These are phyloP conservation scores for Neoitamus cyanurus DNA, from an alignment of 2,888 invertebrate genomes.

Conservation along the genomic window DNA sequence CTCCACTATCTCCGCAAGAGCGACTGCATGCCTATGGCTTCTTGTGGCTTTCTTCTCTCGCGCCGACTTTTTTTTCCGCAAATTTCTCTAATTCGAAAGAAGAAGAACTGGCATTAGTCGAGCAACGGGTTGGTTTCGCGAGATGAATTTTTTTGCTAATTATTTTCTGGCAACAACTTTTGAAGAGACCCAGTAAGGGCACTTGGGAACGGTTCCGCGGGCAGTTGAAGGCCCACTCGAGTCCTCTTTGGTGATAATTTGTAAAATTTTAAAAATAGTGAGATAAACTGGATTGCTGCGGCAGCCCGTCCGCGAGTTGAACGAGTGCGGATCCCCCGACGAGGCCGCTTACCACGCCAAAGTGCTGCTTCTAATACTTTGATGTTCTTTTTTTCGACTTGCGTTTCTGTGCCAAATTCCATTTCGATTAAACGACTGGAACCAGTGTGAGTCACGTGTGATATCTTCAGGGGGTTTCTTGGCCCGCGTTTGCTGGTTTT, in stretches of 20 bases:
- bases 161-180: background rate
- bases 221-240: background rate
- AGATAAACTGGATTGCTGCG: background rate
- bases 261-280: background rate
- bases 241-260: background rate
- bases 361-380: background rate
- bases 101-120: background rate
- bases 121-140: background rate
- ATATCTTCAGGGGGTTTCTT: background rate
- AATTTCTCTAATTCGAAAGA: conserved; percentile 36
- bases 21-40: conserved; percentile 5
- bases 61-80: background rate
- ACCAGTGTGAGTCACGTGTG: conserved; percentile 21
- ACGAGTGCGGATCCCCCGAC: background rate
- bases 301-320: background rate
- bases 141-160: background rate
- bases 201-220: background rate
- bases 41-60: conserved; percentile 27
- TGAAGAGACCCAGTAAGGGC: background rate
- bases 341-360: background rate
- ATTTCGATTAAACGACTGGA: conserved; percentile 35
- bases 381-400: background rate
- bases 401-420: conserved; percentile 36
- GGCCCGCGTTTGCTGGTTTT: background rate
- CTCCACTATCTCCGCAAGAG: conserved; percentile 30